Conservation (phyloP, 2,888 invertebrate genomes). For the Zygothrica quintamaculata region DNA sequence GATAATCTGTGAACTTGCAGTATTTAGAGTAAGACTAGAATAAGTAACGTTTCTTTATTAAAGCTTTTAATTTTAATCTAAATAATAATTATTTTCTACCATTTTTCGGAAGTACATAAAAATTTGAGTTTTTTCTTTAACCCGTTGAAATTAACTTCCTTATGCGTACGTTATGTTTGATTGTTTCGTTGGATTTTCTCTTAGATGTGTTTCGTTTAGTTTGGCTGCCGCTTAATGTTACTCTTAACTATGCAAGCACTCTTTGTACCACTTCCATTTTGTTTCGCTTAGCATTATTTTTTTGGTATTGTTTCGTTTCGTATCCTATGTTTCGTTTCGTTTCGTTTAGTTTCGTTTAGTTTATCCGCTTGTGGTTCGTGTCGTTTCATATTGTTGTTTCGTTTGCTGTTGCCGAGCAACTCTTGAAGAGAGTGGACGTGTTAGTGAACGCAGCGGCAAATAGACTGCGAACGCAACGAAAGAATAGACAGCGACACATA, state of each 20-base stretch:
- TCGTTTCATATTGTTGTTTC: slow-evolving; percentile 14
- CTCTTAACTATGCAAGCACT: slow-evolving; percentile 30
- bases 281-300: neutral
- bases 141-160: too few relatives aligned
- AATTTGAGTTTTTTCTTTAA: too few relatives aligned
- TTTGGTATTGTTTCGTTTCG: slow-evolving; percentile 24
- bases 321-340: slow-evolving; percentile 6
- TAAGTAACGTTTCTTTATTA: too few relatives aligned
- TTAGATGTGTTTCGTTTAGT: slow-evolving; percentile 32
- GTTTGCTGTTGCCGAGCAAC: slow-evolving; percentile 62
- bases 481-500: slow-evolving; percentile 34
- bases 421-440: slow-evolving; percentile 56
- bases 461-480: slow-evolving; percentile 42
- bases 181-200: slow-evolving; percentile 27
- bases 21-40: too few relatives aligned
- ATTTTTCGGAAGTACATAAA: too few relatives aligned
- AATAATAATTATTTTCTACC: too few relatives aligned
- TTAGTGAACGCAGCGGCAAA: slow-evolving; percentile 32
- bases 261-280: slow-evolving; percentile 22
- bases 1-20: too few relatives aligned
- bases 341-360: slow-evolving; percentile 6
- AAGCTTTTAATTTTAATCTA: too few relatives aligned
- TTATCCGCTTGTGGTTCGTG: slow-evolving; percentile 11
- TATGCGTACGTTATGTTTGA: neutral
- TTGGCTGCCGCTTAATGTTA: neutral